A percentile compares a stretch with the other conserved stretches of the same genome.
Evolutionary conservation across 1,140 invertebrate species (phyloP).

Genomic region (Antheraea pernyi): DNA sequence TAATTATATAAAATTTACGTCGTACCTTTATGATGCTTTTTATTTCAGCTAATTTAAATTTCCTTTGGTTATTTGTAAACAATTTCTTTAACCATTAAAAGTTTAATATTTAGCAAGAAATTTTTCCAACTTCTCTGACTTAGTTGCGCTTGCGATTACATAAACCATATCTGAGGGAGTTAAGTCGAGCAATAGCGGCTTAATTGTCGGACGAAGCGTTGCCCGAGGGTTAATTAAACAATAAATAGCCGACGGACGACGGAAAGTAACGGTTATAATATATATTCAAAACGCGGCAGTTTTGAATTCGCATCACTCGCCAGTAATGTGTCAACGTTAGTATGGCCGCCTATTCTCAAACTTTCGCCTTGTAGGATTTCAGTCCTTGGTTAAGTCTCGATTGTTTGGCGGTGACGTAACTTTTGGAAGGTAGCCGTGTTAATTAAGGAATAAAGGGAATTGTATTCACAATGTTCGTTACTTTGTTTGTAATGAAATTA

Average conservation of each 20-base stretch:
- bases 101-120: not conserved
- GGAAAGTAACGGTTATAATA: constrained; percentile 55
- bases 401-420: constrained; percentile 6
- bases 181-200: constrained; percentile 36
- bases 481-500: not conserved
- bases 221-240: constrained; percentile 69
- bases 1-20: no score
- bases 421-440: constrained; percentile 1
- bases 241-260: constrained; percentile 60
- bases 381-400: not conserved
- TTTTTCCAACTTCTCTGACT: constrained; percentile 52
- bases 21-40: no score
- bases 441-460: not conserved
- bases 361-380: constrained; percentile 7
- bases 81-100: not conserved
- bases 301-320: constrained; percentile 77
- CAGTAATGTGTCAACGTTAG: constrained; percentile 67
- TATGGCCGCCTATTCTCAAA: constrained; percentile 51
- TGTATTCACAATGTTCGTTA: not conserved
- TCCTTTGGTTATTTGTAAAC: not conserved
- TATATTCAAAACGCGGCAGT: constrained; percentile 68
- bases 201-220: constrained; percentile 34
- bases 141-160: constrained; percentile 37
- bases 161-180: constrained; percentile 55
- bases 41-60: no score